These are phyloP conservation scores for Campoletis sonorensis DNA, from an alignment of 1,140 invertebrate genomes.

Conservation along the genomic window DNA sequence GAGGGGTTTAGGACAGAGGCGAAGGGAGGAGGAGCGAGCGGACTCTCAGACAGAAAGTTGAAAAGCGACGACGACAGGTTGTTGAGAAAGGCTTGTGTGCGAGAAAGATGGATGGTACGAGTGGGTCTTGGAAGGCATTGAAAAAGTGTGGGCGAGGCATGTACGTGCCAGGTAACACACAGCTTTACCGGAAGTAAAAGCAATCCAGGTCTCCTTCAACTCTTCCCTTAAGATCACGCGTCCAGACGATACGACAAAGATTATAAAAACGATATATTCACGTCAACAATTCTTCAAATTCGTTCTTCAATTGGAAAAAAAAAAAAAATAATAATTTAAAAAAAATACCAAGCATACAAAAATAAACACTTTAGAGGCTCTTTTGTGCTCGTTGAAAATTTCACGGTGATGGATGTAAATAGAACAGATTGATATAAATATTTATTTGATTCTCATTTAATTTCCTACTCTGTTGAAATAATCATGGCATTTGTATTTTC, in stretches of 20 bases:
- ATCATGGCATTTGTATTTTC: no score
- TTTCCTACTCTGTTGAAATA: no score
- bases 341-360: no score
- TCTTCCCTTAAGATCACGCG: background rate
- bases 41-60: conserved; percentile 42
- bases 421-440: no score
- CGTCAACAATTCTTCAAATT: no score
- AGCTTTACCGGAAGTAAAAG: conserved; percentile 47
- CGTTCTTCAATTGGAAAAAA: no score
- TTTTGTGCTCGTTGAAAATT: no score
- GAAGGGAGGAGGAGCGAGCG: background rate
- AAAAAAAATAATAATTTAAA: no score
- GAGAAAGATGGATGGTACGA: background rate
- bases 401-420: no score
- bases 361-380: no score
- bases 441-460: no score
- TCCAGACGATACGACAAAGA: conserved; percentile 11
- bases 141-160: conserved; percentile 45
- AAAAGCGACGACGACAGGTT: conserved; percentile 44
- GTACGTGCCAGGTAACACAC: conserved; percentile 54
- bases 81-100: background rate
- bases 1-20: background rate
- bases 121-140: conserved; percentile 31
- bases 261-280: no score
- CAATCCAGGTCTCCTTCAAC: conserved; percentile 13